phyloP scores from a whole-genome alignment of 1,140 invertebrate species.

The Doryteuthis pealeii region DNA sequence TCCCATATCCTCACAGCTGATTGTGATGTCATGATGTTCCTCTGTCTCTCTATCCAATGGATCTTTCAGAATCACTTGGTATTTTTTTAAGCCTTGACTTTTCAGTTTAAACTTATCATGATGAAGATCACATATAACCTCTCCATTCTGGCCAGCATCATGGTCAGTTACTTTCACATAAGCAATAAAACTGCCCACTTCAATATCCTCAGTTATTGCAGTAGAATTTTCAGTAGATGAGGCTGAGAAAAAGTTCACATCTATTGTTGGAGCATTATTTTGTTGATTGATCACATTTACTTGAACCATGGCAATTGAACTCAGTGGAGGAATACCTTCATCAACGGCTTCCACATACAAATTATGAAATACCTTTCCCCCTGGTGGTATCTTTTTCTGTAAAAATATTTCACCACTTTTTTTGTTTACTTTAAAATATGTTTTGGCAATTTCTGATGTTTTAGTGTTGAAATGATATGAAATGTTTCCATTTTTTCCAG shows the following conservation, averaged over 20 bases:
- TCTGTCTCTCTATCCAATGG: slow-evolving; percentile 23
- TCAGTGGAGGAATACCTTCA: slow-evolving; percentile 32
- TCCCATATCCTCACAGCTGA: slow-evolving; percentile 21
- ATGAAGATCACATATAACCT: neutral
- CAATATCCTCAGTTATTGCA: neutral
- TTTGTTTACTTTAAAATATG: neutral
- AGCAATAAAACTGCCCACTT: neutral
- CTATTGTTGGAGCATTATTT: slow-evolving; percentile 26
- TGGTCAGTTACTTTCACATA: slow-evolving; percentile 2
- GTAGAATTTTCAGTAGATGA: neutral
- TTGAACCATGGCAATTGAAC: slow-evolving; percentile 29
- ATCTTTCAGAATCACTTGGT: slow-evolving; percentile 22
- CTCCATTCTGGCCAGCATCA: neutral
- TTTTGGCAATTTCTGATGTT: neutral
- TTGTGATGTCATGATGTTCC: slow-evolving; percentile 18
- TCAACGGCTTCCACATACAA: slow-evolving; percentile 39
- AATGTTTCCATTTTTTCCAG: slow-evolving; percentile 43
- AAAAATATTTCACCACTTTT: neutral
- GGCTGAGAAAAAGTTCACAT: slow-evolving; percentile 19
- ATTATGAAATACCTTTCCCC: neutral
- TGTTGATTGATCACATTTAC: slow-evolving; percentile 25
- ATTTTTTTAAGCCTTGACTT: slow-evolving; percentile 19
- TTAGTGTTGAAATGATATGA: slow-evolving; percentile 75
- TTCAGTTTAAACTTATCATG: neutral
- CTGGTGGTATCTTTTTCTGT: neutral